phyloP scores from a whole-genome alignment of 2,113 vertebrate species.

The Megaleporinus macrocephalus region DNA sequence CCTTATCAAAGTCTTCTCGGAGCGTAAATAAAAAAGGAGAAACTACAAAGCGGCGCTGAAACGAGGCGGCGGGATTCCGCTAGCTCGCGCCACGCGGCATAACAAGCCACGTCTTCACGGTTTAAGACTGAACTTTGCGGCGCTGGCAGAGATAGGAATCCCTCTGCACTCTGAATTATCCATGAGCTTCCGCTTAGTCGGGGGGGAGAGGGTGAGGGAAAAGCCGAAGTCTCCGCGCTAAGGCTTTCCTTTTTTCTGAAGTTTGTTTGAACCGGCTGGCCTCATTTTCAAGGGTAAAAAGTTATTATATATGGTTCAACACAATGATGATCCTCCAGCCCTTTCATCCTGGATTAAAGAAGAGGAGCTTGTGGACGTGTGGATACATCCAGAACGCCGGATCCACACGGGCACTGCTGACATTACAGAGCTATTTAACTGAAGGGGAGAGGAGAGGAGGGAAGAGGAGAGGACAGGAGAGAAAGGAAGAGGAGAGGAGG shows the following conservation, averaged over 20 bases:
- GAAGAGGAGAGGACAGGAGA: background rate
- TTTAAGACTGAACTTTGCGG: constrained; percentile 40
- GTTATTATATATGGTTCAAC: constrained; percentile 54
- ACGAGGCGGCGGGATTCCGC: background rate
- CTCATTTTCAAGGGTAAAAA: constrained; percentile 39
- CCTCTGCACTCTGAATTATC: constrained; percentile 43
- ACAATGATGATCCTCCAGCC: constrained; percentile 49
- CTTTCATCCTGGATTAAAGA: constrained; percentile 41
- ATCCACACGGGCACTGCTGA: background rate
- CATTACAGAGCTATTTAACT: background rate
- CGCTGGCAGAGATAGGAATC: constrained; percentile 43
- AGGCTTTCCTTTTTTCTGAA: background rate
- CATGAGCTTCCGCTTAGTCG: constrained; percentile 54
- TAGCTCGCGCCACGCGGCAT: constrained; percentile 33
- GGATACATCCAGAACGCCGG: background rate
- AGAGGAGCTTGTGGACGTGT: constrained; percentile 2
- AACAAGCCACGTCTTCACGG: constrained; percentile 36
- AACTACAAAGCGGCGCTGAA: constrained; percentile 51
- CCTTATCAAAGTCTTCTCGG: constrained; percentile 40
- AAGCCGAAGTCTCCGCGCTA: background rate
- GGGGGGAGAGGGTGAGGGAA: constrained; percentile 1
- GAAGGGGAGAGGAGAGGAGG: background rate
- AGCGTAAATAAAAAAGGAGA: constrained; percentile 55
- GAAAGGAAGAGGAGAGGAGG: background rate
- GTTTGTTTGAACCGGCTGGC: constrained; percentile 36